Evolutionary conservation across 2,888 invertebrate species (phyloP).

Genomic region (Lepidonotus clava): DNA sequence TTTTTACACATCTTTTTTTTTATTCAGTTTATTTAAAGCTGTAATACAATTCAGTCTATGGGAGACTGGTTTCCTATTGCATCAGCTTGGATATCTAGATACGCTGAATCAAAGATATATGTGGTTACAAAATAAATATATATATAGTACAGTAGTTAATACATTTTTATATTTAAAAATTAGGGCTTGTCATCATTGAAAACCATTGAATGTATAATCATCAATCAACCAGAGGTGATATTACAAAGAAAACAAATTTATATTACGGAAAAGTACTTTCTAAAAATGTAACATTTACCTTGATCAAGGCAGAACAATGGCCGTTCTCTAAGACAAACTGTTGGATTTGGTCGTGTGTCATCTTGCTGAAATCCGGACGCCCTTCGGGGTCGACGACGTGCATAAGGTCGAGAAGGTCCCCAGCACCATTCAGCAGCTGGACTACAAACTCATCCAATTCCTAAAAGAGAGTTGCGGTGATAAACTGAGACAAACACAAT

Average conservation of each 20-base stretch:
- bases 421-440: conserved; percentile 74
- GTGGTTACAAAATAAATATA: too few species aligned
- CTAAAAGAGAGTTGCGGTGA: conserved; percentile 49
- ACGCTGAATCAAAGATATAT: too few species aligned
- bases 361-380: conserved; percentile 69
- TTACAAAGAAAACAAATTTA: not conserved
- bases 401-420: conserved; percentile 73
- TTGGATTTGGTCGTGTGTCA: conserved; percentile 67
- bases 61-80: too few species aligned
- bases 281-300: conserved; percentile 65
- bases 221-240: too few species aligned
- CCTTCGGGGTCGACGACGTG: conserved; percentile 67
- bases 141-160: too few species aligned
- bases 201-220: too few species aligned
- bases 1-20: too few species aligned
- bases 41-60: too few species aligned
- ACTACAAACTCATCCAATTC: conserved; percentile 68
- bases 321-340: conserved; percentile 68
- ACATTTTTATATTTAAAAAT: too few species aligned
- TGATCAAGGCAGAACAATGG: conserved; percentile 75
- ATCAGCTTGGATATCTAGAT: too few species aligned
- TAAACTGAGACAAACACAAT: not conserved
- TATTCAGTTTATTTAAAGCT: too few species aligned
- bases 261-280: not conserved
- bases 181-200: too few species aligned